Evolutionary conservation across 1,140 invertebrate species (phyloP).

Genomic region (Dendrolimus punctatus): DNA sequence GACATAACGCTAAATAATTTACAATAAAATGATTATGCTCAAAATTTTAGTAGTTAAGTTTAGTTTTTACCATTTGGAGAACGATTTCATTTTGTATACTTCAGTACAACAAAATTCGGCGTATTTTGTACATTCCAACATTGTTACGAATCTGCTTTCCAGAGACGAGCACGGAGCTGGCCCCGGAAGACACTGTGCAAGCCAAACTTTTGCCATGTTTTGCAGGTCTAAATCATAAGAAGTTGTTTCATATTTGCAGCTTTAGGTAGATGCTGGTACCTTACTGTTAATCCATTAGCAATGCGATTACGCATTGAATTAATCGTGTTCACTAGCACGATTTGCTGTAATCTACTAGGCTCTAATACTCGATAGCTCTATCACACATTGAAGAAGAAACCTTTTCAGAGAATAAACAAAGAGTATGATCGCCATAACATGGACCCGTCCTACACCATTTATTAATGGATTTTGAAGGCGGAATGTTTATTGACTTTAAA

Average conservation of each 20-base stretch:
- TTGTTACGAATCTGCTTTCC: slow-evolving; percentile 33
- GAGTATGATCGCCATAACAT: slow-evolving; percentile 56
- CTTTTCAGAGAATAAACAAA: slow-evolving; percentile 41
- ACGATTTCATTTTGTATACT: slow-evolving; percentile 8
- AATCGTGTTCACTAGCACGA: slow-evolving; percentile 41
- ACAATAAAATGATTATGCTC: slow-evolving; percentile 2
- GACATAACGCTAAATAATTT: too few relatives aligned
- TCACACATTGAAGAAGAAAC: slow-evolving; percentile 34
- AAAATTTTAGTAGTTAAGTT: slow-evolving; percentile 4
- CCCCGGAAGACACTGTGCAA: slow-evolving; percentile 53
- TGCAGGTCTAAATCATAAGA: slow-evolving; percentile 54
- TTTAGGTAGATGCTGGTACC: slow-evolving; percentile 46
- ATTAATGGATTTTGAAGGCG: slow-evolving; percentile 23
- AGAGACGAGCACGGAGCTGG: slow-evolving; percentile 48
- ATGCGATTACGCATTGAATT: slow-evolving; percentile 57
- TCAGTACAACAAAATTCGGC: slow-evolving; percentile 37
- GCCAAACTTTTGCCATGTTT: slow-evolving; percentile 45
- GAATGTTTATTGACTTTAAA: slow-evolving; percentile 7
- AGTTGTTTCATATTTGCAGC: slow-evolving; percentile 57
- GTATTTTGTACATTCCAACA: slow-evolving; percentile 56
- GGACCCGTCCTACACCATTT: slow-evolving; percentile 52
- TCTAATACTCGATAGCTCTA: slow-evolving; percentile 28
- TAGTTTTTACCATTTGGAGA: slow-evolving; percentile 27
- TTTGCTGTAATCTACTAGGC: slow-evolving; percentile 32
- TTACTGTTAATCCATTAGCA: slow-evolving; percentile 31